Evolutionary conservation across 1,140 invertebrate genomes (phyloP), one percentile per base, ranked within the genome.

Genomic region (Saxidomus purpurata): DNA sequence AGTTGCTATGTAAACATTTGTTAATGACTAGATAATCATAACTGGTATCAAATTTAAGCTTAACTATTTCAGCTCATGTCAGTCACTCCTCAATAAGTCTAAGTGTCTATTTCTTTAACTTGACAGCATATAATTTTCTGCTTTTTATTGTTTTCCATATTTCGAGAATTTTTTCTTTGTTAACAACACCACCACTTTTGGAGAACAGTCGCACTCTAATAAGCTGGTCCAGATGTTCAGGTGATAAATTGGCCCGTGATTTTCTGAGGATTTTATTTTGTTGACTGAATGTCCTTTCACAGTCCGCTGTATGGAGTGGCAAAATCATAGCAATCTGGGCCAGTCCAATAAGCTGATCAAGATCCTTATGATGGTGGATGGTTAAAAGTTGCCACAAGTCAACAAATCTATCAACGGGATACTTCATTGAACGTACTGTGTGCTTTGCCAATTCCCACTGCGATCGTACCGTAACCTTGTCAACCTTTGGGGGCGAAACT

Each of bases 261-360:
- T 82, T 61, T 22, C 76, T 81, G 3, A 79, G 22, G n/a, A 81
- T 80, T 80, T 47, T 40, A 28, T 88, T 88, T 40, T 88, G 86
- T 34, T 79, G 71, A 52, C 55, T 67, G 40, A 88, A 81, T 49
- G n/a, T 52, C 31, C 86, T 38, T 38, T 88, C 86, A 49, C 55
- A 17, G 25, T 81, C 86, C 31, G 86, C 52, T 25, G 38, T 88
- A 28, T 88, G 86, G 11, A 81, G 38, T 38, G 86, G 86, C 34
- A 88, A 28, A n/a, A 88, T 40, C 4, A 67, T 3, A 13, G 86
- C 86, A 69, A 81, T 81, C 76, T 52, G 76, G n/a, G 86, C 74
- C 15, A 88, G 59, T 19, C 40, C 43, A 9, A 79, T 67, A 1
- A 79, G 36, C 8, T 88, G 1, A 11, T 25, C 9, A 19, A 88